Evolutionary conservation across 2,888 invertebrate genomes (phyloP), one percentile per base, ranked within the genome.

Genomic region (Rotaria magnacalcarata): DNA sequence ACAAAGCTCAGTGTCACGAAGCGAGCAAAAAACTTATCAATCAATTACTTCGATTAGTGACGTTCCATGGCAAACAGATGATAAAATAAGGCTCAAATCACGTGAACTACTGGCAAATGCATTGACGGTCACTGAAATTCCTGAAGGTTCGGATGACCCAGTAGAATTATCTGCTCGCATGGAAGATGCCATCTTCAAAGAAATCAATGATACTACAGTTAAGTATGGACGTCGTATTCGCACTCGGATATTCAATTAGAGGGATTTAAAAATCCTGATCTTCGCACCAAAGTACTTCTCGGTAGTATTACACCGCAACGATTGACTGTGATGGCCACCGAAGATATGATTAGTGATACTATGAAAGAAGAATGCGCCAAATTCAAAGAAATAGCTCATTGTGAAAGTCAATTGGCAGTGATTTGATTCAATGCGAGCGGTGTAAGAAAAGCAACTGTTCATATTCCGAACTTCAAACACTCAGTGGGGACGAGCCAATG

Each of bases 401-500:
- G 97, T 91, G 98, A 99, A 92, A 97, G 98, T 87, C 99, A 99
- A 92, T 93, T 99, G 91, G 95, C 97, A 97, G 98, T 87, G 96
- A 96, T 90, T 93, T 99, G 92, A 94, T 99, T 87, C 98, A 97
- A 91, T 99, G 98, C 90, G 96, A 96, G 10, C 56, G 43, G 84
- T 87, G 87, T 74, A 84, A 84, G 34, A 67, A 97, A 93, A 94
- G 95, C 89, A 96, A 97, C 91, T 97, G 97, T 92, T 97, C 98
- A 74, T 99, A 99, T 92, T 98, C 96, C 91, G 99, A 99, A 93
- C 93, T 97, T 87, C 98, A 99, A 92, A 99, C 98, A 1, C 94
- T 98, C 90, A 96, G 96, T 90, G 95, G 99, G 90, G 99, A 99
- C 93, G 99, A 99, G 93, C 99, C 99, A 87, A 99, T 99, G 99